A percentile compares a stretch with the other conserved stretches of the same genome.
Evolutionary conservation across 2,113 vertebrate species (phyloP).

Genomic region (Haemorhous mexicanus): DNA sequence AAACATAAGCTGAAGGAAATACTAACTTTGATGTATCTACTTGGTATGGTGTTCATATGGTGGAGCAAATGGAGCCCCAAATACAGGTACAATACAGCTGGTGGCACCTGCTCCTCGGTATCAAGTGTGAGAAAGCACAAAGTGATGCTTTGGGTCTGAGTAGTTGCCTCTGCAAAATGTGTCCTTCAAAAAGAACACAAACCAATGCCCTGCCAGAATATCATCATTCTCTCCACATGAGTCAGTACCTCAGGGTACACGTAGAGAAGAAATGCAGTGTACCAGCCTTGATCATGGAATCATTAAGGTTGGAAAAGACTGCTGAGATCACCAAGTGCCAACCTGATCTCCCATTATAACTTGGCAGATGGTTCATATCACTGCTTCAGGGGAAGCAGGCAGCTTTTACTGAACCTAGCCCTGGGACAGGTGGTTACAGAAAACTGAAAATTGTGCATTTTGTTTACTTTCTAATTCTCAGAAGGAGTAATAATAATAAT

Average conservation of each 20-base stretch:
- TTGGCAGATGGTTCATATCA: neutral
- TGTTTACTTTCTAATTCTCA: neutral
- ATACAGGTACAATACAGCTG: neutral
- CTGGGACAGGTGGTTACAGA: neutral
- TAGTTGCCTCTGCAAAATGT: neutral
- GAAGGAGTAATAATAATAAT: too few species aligned
- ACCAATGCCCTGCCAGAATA: neutral
- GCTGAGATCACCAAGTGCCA: neutral
- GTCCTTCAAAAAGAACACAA: neutral
- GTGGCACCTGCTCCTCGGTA: neutral
- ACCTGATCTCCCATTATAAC: too few species aligned
- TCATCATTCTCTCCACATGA: rapidly evolving
- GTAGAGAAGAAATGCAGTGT: rapidly evolving
- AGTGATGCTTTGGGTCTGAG: neutral
- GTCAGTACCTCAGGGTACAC: rapidly evolving
- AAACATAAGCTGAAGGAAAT: neutral
- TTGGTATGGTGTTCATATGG: rapidly evolving
- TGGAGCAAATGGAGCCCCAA: neutral
- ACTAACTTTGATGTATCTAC: neutral
- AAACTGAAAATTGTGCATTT: neutral
- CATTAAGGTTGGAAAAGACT: neutral
- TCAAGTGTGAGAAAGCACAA: neutral
- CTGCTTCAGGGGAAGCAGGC: neutral
- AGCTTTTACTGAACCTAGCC: neutral
- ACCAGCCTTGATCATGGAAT: neutral